These are phyloP conservation scores for Harpagifer antarcticus DNA, from an alignment of 2,797 vertebrate species.

Conservation along the genomic window DNA sequence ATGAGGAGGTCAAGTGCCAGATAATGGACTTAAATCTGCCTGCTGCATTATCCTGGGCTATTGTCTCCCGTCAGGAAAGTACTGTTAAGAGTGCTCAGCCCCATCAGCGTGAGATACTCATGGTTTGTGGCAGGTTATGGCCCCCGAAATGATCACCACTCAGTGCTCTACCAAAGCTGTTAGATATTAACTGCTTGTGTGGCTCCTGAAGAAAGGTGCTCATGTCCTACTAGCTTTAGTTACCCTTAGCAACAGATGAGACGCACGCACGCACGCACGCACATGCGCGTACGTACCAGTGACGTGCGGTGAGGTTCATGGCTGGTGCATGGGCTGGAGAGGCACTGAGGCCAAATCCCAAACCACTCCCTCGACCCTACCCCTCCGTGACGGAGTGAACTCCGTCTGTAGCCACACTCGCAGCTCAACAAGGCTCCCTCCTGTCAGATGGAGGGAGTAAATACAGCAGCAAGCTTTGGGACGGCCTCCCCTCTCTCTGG, in stretches of 20 bases:
- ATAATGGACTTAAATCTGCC: slow-evolving; percentile 52
- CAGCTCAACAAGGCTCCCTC: no score
- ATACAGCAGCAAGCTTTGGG: no score
- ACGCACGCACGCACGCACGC: slow-evolving; percentile 14
- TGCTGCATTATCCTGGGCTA: slow-evolving; percentile 46
- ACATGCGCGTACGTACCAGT: not conserved
- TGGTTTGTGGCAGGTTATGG: slow-evolving; percentile 57
- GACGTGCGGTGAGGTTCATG: no score
- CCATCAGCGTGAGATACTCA: slow-evolving; percentile 49
- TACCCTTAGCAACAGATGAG: slow-evolving; percentile 54
- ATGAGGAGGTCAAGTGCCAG: slow-evolving; percentile 54
- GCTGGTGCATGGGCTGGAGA: no score
- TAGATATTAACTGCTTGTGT: slow-evolving; percentile 46
- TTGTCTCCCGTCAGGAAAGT: slow-evolving; percentile 47
- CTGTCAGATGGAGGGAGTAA: no score
- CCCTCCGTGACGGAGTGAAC: no score
- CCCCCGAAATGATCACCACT: slow-evolving; percentile 58
- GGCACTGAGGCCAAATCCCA: no score
- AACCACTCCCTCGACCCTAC: no score
- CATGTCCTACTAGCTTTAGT: slow-evolving; percentile 49
- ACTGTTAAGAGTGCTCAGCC: slow-evolving; percentile 24
- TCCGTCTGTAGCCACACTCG: no score
- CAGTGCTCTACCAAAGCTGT: slow-evolving; percentile 43
- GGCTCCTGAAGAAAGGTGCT: slow-evolving; percentile 46
- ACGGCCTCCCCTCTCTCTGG: no score